These are phyloP conservation scores for Drosophila tristis DNA, from an alignment of 1,140 invertebrate genomes.

Conservation along the genomic window DNA sequence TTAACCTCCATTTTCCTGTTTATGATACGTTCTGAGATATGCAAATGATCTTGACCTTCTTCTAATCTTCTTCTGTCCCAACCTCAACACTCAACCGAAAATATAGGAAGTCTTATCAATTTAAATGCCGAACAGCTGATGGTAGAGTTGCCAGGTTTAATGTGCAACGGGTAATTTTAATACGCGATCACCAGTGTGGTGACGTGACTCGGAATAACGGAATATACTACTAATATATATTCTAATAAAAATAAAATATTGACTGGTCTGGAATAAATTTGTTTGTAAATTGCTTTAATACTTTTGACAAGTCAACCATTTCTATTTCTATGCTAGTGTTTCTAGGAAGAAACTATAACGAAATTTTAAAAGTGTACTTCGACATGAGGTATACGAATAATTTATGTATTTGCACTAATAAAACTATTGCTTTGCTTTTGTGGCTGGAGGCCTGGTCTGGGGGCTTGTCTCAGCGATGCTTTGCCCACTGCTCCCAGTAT, in stretches of 20 bases:
- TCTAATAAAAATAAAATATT: not conserved
- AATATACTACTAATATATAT: not conserved
- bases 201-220: not conserved
- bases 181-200: not conserved
- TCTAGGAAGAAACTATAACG: not conserved
- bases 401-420: constrained; percentile 45
- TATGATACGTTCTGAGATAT: constrained; percentile 1
- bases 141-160: constrained; percentile 48
- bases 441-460: not conserved
- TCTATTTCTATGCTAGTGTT: not conserved
- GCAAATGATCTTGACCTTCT: constrained; percentile 35
- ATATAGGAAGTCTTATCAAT: constrained; percentile 56
- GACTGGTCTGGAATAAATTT: not conserved
- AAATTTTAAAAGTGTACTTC: constrained; percentile 30
- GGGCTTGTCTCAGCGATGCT: constrained; percentile 84
- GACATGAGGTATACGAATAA: constrained; percentile 26
- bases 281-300: constrained; percentile 37
- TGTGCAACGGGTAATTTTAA: constrained; percentile 25
- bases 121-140: constrained; percentile 43
- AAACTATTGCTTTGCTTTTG: constrained; percentile 50
- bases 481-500: constrained; percentile 94
- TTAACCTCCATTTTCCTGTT: constrained; percentile 45
- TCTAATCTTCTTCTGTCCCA: constrained; percentile 19
- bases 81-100: constrained; percentile 26
- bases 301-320: constrained; percentile 16